Evolutionary conservation across 2,113 vertebrate genomes (phyloP).

Genomic region (Falco punctatus): DNA sequence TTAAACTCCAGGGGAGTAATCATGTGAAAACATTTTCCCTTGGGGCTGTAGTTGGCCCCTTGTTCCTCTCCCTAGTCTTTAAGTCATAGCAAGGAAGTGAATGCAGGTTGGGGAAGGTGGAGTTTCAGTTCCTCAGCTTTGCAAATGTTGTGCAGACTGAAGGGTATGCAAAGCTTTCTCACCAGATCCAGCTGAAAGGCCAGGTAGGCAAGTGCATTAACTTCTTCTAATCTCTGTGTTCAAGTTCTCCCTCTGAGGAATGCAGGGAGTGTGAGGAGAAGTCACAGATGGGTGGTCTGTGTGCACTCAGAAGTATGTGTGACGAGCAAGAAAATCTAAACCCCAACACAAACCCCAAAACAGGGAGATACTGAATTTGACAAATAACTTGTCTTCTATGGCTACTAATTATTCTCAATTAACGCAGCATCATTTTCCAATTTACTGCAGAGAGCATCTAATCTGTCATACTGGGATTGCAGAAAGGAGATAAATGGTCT

Average conservation of each 20-base stretch:
- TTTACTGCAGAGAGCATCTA: not conserved
- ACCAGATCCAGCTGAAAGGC: not conserved
- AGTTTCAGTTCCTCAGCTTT: not conserved
- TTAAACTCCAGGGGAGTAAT: not conserved
- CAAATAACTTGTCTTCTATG: not conserved
- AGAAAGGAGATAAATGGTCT: not conserved
- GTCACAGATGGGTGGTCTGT: not conserved
- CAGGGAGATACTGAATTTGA: not conserved
- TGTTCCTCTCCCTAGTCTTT: not conserved
- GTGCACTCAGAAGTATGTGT: not conserved
- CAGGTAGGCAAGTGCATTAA: not conserved
- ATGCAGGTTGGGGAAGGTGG: rapidly evolving
- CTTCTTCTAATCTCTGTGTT: not conserved
- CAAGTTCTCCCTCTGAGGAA: not conserved
- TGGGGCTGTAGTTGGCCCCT: not conserved
- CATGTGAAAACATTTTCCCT: not conserved
- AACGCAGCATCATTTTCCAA: not conserved
- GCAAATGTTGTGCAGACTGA: not conserved
- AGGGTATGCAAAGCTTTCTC: not conserved
- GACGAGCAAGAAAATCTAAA: not conserved
- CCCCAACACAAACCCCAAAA: not conserved
- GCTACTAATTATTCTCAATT: not conserved
- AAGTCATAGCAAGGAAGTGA: not conserved
- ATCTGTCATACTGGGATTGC: not conserved
- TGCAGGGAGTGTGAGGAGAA: not conserved